phyloP scores from a whole-genome alignment of 2,888 invertebrate genomes.

The Eristalis pertinax region DNA sequence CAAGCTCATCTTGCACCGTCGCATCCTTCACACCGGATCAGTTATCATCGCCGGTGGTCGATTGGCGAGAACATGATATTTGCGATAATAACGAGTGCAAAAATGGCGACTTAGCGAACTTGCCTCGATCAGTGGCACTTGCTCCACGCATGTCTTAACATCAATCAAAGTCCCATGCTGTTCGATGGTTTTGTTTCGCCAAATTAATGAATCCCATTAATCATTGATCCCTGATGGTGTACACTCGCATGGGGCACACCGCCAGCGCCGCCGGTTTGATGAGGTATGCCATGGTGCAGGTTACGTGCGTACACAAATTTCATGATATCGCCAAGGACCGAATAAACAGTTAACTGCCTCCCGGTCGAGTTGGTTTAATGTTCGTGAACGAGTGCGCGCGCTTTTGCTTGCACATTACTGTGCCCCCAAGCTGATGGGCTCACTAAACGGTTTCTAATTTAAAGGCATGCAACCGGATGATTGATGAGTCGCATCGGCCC shows the following conservation, averaged over 20 bases:
- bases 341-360: slow-evolving; percentile 57
- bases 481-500: slow-evolving; percentile 49
- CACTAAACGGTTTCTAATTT: slow-evolving; percentile 72
- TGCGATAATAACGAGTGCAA: slow-evolving; percentile 55
- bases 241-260: slow-evolving; percentile 9
- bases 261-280: slow-evolving; percentile 31
- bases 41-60: slow-evolving; percentile 57
- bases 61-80: slow-evolving; percentile 31
- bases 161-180: slow-evolving; percentile 61
- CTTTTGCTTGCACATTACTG: slow-evolving; percentile 7
- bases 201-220: slow-evolving; percentile 69
- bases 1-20: not conserved
- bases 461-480: slow-evolving; percentile 55
- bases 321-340: slow-evolving; percentile 43
- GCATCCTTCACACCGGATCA: not conserved
- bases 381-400: slow-evolving; percentile 17
- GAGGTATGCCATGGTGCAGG: slow-evolving; percentile 35
- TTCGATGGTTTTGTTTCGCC: slow-evolving; percentile 63
- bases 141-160: slow-evolving; percentile 40
- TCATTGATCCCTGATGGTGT: slow-evolving; percentile 46
- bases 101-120: slow-evolving; percentile 18
- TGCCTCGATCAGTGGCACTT: slow-evolving; percentile 44
- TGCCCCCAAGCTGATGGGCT: slow-evolving; percentile 33
- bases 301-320: slow-evolving; percentile 51
- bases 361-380: slow-evolving; percentile 6